Evolutionary conservation across 2,888 invertebrate species (phyloP).

Genomic region (Gibbula magus): DNA sequence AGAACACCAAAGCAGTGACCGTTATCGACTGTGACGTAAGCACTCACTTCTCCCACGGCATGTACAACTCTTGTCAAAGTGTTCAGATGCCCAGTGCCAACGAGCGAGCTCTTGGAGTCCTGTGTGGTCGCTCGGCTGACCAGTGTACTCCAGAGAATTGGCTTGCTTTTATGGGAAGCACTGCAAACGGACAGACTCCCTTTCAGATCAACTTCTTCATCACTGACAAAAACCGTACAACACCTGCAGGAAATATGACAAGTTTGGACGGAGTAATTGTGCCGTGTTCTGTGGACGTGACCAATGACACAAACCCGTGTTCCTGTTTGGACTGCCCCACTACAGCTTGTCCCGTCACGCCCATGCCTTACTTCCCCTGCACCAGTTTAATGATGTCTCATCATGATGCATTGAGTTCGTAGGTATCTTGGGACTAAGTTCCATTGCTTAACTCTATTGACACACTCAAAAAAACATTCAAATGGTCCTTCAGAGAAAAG

Average conservation of each 20-base stretch:
- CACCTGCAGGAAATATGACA: slow-evolving; percentile 30
- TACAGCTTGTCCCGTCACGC: too few species aligned
- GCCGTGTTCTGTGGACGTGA: slow-evolving; percentile 58
- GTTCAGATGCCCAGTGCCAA: slow-evolving; percentile 88
- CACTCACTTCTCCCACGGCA: slow-evolving; percentile 82
- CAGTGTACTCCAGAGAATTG: slow-evolving; percentile 82
- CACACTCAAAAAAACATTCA: too few species aligned
- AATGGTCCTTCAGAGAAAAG: too few species aligned
- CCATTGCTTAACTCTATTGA: too few species aligned
- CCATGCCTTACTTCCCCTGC: too few species aligned
- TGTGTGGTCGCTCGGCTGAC: slow-evolving; percentile 87
- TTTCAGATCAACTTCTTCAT: slow-evolving; percentile 74
- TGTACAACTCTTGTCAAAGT: slow-evolving; percentile 88
- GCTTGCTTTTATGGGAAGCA: slow-evolving; percentile 75
- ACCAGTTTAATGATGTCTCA: too few species aligned
- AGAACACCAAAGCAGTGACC: slow-evolving; percentile 43
- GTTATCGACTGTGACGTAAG: slow-evolving; percentile 84
- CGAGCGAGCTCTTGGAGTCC: slow-evolving; percentile 83
- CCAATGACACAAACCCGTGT: slow-evolving; percentile 82
- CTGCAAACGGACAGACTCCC: slow-evolving; percentile 65
- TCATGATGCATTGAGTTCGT: too few species aligned
- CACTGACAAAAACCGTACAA: slow-evolving; percentile 35
- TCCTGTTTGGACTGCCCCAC: slow-evolving; percentile 95
- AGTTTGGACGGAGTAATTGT: slow-evolving; percentile 60
- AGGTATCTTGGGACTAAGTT: too few species aligned